These are phyloP conservation scores for Troides aeacus DNA, from an alignment of 2,888 invertebrate species.

Conservation along the genomic window DNA sequence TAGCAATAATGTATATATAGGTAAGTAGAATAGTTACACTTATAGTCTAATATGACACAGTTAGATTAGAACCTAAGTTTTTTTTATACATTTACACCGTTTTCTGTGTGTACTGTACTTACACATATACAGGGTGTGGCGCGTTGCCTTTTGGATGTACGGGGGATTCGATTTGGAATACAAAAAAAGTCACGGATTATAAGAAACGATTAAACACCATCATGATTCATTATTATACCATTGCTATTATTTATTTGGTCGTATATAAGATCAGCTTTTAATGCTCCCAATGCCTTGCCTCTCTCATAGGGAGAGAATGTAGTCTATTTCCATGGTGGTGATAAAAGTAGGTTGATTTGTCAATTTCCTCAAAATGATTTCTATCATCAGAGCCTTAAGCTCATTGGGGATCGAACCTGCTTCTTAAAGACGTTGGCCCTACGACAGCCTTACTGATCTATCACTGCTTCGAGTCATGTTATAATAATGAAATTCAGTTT, in stretches of 20 bases:
- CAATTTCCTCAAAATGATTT: too few relatives aligned
- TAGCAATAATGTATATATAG: constrained; percentile 67
- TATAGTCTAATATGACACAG: constrained; percentile 78
- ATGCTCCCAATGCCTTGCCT: too few relatives aligned
- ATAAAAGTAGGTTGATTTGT: too few relatives aligned
- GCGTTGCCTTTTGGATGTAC: constrained; percentile 46
- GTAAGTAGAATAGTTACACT: constrained; percentile 78
- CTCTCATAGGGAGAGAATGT: too few relatives aligned
- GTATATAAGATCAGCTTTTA: background rate
- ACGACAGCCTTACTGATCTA: too few relatives aligned
- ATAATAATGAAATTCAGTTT: background rate
- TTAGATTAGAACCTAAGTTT: constrained; percentile 72
- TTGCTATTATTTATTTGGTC: background rate
- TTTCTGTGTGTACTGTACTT: constrained; percentile 70
- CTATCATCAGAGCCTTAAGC: too few relatives aligned
- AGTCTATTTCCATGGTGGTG: too few relatives aligned
- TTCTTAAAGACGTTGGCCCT: too few relatives aligned
- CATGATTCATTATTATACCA: background rate
- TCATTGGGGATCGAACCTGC: too few relatives aligned
- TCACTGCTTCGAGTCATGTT: too few relatives aligned
- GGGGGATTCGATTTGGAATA: background rate
- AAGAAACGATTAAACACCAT: background rate
- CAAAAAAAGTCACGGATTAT: background rate
- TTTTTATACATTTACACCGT: constrained; percentile 68
- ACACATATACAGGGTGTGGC: constrained; percentile 70